These are phyloP conservation scores for Urocynchramus pylzowi DNA, from an alignment of 2,113 vertebrate species.

Conservation along the genomic window DNA sequence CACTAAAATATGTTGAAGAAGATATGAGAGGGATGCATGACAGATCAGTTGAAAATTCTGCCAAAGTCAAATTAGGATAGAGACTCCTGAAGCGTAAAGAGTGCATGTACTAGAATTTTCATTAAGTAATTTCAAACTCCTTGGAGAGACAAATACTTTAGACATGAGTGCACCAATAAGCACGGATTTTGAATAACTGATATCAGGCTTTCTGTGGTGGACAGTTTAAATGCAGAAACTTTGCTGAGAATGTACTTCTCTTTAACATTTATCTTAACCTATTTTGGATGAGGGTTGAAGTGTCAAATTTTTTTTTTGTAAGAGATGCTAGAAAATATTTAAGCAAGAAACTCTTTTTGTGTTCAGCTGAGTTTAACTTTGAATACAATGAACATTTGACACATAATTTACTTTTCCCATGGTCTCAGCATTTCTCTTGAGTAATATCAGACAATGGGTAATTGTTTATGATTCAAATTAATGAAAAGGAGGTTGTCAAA, in stretches of 20 bases:
- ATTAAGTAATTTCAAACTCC: background rate
- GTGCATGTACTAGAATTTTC: background rate
- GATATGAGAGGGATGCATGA: background rate
- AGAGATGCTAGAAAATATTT: background rate
- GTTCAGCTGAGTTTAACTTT: background rate
- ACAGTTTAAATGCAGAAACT: background rate
- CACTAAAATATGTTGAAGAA: background rate
- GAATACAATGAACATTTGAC: background rate
- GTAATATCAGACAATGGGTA: background rate
- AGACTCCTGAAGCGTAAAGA: background rate
- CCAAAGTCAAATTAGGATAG: background rate
- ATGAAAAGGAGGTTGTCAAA: background rate
- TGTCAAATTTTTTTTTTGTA: background rate
- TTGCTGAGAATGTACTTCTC: background rate
- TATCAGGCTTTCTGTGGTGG: background rate
- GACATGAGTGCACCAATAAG: background rate
- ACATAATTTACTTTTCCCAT: background rate
- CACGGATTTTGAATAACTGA: background rate
- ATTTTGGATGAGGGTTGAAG: background rate
- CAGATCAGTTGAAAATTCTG: background rate
- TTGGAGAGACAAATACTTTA: background rate
- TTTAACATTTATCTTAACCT: background rate
- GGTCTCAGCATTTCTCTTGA: background rate
- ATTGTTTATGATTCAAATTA: background rate
- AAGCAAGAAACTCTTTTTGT: background rate